Evolutionary conservation across 2,888 invertebrate species (phyloP), one percentile per base, ranked within the genome.

Genomic region (Choristoneura rosaceana): DNA sequence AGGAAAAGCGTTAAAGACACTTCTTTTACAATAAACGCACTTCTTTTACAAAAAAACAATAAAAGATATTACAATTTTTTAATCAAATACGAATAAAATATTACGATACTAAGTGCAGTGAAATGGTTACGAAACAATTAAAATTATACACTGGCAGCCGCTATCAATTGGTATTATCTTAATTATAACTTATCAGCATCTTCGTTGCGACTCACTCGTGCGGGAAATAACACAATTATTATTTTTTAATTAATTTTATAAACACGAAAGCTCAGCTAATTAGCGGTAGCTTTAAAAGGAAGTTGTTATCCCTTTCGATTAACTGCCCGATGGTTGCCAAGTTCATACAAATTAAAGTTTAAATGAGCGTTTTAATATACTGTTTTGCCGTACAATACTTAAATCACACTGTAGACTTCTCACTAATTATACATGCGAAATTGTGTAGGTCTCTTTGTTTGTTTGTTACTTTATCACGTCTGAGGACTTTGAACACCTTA

Each of bases 141-240:
- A 45, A 47, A 47, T 9, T 33, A n/a, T 7, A 38, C 25, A 33
- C 63, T n/a, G 33, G 41, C 9, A 4, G 33, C 45, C 45, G 45
- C 15, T 67, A 67, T 67, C 67, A 58, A 41, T 45, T 12, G 50
- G 17, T 15, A 50, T 10, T 33, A 60, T 61, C 65, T 66, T 66
- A 66, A 71, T 66, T 59, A 70, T 47, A 47, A 64, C 47, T 59
- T 64, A 61, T 71, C 60, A 76, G 74, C 73, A 77, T 73, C 68
- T 74, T 77, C 73, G 75, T 75, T 74, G 60, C 74, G 74, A 76
- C 60, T 79, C 78, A 74, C 77, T 81, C 79, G 78, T 74, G 70
- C 81, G 78, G 82, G 78, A 82, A 84, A 84, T 80, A 78, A 82
- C 80, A 75, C 76, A 80, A 84, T 83, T 84, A 79, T 81, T 80